Percentiles rank a stretch among this genome's conserved stretches.
phyloP scores from a whole-genome alignment of 1,140 invertebrate genomes.

The Bilobella aurantiaca region DNA sequence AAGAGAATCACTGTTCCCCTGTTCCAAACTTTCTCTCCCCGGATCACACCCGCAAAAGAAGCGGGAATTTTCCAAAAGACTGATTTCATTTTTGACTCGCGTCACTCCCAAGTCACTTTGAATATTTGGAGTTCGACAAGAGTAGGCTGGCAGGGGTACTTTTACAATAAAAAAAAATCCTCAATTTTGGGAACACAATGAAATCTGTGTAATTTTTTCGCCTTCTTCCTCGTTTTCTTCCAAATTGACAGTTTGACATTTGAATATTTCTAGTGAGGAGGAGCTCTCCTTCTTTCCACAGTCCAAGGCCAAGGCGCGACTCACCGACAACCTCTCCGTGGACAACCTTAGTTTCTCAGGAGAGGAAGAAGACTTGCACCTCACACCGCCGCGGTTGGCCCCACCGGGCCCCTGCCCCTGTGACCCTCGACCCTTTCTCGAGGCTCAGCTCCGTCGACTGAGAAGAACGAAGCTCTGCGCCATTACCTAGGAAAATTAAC shows the following conservation, averaged over 20 bases:
- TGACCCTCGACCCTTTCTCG: slow-evolving; percentile 20
- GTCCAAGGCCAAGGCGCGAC: background rate
- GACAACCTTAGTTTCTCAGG: slow-evolving; percentile 30
- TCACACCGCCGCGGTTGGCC: slow-evolving; percentile 16
- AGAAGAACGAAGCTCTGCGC: background rate
- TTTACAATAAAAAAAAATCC: no score
- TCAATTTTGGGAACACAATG: no score
- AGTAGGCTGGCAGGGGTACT: no score
- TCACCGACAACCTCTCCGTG: slow-evolving; percentile 31
- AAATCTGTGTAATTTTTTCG: no score
- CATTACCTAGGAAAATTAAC: background rate
- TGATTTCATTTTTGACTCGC: background rate
- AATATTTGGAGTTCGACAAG: no score
- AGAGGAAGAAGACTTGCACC: slow-evolving; percentile 30
- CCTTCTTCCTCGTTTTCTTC: background rate
- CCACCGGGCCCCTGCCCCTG: slow-evolving; percentile 15
- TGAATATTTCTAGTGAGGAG: slow-evolving; percentile 22
- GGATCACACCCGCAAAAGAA: background rate
- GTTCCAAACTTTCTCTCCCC: background rate
- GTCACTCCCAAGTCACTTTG: no score
- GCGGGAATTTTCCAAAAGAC: background rate
- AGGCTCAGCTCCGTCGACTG: background rate
- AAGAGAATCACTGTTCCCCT: background rate
- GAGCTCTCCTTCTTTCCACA: slow-evolving; percentile 26
- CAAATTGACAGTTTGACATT: background rate